These are phyloP conservation scores for Chloromyia formosa DNA, from an alignment of 2,888 invertebrate species.

Conservation along the genomic window DNA sequence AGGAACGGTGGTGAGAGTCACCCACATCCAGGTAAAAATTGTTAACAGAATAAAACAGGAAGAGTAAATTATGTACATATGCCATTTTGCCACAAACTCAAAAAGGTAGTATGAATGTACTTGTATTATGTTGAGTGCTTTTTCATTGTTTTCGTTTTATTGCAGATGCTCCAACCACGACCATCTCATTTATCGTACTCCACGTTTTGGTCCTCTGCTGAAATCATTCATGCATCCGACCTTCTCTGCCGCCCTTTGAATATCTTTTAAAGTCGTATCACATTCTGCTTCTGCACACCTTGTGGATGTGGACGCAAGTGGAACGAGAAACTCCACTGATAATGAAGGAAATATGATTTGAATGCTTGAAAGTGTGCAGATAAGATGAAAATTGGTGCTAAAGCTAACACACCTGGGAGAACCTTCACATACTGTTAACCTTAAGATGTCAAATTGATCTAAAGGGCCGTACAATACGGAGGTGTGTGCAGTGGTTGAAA, in stretches of 20 bases:
- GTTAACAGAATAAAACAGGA: constrained; percentile 12
- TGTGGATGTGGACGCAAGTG: too few relatives aligned
- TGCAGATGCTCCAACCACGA: not conserved
- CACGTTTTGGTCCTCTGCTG: too few relatives aligned
- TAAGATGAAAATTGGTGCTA: constrained; percentile 3
- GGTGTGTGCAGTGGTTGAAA: too few relatives aligned
- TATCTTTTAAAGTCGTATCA: too few relatives aligned
- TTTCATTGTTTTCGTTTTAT: constrained; percentile 15
- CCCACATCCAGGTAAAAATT: not conserved
- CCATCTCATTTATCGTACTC: too few relatives aligned
- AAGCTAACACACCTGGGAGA: constrained; percentile 10
- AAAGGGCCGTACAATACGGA: too few relatives aligned
- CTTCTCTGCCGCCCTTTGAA: too few relatives aligned
- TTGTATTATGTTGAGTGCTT: constrained; percentile 10
- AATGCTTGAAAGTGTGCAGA: not conserved
- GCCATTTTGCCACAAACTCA: not conserved
- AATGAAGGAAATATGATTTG: constrained; percentile 30
- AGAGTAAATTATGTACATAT: not conserved
- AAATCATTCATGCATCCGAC: too few relatives aligned
- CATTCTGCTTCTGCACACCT: too few relatives aligned
- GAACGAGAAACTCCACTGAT: not conserved
- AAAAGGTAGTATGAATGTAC: not conserved
- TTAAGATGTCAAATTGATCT: too few relatives aligned
- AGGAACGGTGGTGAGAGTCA: too few relatives aligned
- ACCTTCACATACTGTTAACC: not conserved